Conservation (phyloP, 2,113 vertebrate species). For the Herpailurus yagouaroundi region DNA sequence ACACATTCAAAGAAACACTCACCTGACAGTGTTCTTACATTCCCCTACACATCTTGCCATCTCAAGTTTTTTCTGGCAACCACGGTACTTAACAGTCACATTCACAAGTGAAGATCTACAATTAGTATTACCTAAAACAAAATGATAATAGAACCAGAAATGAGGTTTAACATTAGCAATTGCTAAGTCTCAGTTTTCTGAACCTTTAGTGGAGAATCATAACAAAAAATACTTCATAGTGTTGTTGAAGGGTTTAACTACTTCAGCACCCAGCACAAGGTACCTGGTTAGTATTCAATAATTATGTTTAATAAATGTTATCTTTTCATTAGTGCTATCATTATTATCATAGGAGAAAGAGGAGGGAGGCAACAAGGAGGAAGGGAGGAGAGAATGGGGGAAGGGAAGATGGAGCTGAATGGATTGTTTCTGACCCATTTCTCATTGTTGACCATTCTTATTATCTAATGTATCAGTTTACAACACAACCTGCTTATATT, state of each 20-base stretch:
- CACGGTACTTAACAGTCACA: conserved; percentile 54
- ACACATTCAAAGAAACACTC: conserved; percentile 26
- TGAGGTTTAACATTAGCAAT: background rate
- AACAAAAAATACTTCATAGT: background rate
- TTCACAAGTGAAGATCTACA: conserved; percentile 47
- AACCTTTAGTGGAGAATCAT: background rate
- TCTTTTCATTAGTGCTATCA: background rate
- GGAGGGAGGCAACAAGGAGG: background rate
- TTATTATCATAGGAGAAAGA: background rate
- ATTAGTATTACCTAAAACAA: conserved; percentile 56
- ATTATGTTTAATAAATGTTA: background rate
- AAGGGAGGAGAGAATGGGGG: background rate
- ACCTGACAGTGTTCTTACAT: conserved; percentile 57
- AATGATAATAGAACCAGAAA: background rate
- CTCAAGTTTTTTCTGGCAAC: conserved; percentile 49
- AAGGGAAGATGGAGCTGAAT: background rate
- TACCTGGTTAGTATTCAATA: background rate
- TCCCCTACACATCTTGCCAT: conserved; percentile 72
- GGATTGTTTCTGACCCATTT: background rate
- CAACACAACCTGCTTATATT: background rate
- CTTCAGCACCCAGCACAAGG: background rate
- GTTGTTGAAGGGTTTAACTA: background rate
- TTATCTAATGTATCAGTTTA: background rate
- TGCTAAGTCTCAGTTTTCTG: background rate
- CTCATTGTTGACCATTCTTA: background rate